phyloP scores from a whole-genome alignment of 2,797 vertebrate genomes.

The Argya squamiceps region DNA sequence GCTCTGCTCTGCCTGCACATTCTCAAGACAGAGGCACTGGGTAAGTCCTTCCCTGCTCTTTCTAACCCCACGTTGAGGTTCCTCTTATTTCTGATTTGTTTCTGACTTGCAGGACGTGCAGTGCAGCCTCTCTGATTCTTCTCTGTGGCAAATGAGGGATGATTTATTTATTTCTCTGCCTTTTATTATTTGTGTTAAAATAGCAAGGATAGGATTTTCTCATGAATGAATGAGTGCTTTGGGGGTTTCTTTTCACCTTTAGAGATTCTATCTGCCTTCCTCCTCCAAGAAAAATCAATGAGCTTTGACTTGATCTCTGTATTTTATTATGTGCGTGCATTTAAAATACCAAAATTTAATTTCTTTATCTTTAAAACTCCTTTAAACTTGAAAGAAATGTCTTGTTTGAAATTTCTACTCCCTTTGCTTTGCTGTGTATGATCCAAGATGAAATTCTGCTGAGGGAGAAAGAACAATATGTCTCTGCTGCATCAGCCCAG shows the following conservation, averaged over 20 bases:
- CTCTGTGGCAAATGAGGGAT: not conserved
- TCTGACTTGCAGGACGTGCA: not conserved
- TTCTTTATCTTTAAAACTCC: not conserved
- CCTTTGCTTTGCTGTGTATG: not conserved
- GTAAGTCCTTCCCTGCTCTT: conserved; percentile 57
- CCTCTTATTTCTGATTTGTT: not conserved
- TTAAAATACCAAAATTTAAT: not conserved
- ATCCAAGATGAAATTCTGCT: not conserved
- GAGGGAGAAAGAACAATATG: not conserved
- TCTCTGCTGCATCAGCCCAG: conserved; percentile 51
- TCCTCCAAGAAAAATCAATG: conserved; percentile 36
- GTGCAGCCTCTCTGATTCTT: not conserved
- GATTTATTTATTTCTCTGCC: not conserved
- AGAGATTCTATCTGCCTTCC: not conserved
- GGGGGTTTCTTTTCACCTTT: not conserved
- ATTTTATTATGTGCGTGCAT: not conserved
- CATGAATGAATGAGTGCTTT: not conserved
- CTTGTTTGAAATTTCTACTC: not conserved
- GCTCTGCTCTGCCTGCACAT: conserved; percentile 25
- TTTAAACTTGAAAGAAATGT: not conserved
- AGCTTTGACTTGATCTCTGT: not conserved
- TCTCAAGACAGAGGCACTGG: conserved; percentile 40
- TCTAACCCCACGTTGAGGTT: not conserved
- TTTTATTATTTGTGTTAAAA: not conserved
- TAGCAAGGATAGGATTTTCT: not conserved